Conservation (phyloP, 2,797 vertebrate genomes). For the Neopelma chrysocephalum region DNA sequence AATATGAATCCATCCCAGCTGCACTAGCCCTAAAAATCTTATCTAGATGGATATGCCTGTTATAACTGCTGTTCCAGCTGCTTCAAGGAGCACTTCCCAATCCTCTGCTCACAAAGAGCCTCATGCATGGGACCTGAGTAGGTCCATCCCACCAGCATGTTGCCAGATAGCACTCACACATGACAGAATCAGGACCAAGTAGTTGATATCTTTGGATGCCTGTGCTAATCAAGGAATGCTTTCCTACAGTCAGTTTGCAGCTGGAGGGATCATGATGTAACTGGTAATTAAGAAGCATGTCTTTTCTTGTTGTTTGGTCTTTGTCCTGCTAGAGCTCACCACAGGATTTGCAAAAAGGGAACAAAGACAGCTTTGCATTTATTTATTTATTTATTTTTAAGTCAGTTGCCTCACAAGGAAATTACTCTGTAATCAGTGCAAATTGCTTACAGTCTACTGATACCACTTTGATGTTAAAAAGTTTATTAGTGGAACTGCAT, state of each 20-base stretch:
- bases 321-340: background rate
- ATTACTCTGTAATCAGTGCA: background rate
- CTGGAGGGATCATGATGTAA: background rate
- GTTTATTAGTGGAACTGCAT: background rate
- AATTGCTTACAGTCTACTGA: background rate
- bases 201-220: background rate
- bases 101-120: background rate
- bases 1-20: background rate
- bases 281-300: background rate
- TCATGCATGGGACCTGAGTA: background rate
- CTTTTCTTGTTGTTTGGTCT: background rate
- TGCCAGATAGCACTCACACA: background rate
- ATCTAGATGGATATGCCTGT: background rate
- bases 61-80: background rate
- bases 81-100: background rate
- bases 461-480: background rate
- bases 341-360: background rate
- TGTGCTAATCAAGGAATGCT: background rate
- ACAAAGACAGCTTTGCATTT: background rate
- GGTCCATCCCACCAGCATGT: background rate
- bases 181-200: background rate
- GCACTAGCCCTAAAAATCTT: background rate
- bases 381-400: background rate
- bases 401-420: background rate
- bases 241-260: background rate